Base-by-base conservation (phyloP, 2,888 invertebrate species). In the Euplagia quadripunctaria region DNA sequence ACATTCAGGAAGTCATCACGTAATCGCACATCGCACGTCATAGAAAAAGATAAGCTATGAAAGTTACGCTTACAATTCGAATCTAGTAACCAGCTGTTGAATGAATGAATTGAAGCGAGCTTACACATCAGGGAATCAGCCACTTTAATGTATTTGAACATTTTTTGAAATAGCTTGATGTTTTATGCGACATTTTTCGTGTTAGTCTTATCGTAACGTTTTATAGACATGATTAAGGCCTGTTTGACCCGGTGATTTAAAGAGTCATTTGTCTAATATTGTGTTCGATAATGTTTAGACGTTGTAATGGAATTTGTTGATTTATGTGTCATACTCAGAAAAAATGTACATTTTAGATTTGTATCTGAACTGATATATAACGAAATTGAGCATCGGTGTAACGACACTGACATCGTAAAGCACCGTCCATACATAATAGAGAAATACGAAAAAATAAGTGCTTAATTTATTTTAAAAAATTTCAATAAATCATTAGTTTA, bases 131-230 rank as follows among this genome's bases (percentile, higher is more conserved):
- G 0, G 43, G 42, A 67, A 70, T n/a, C 67, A 63, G n/a, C 63
- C 69, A 17, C 65, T 74, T 70, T 83, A 82, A 83, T 82, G 85
- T 84, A 65, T 84, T 84, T 80, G 73, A 79, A 72, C 79, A 77
- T 75, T 83, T 83, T 80, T 72, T 77, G 77, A 75, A 84, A 83
- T 74, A 76, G 76, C 76, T 70, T 58, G 64, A 43, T 74, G 64
- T 58, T 72, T 82, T 76, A 76, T 71, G 51, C 42, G 67, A 65
- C 68, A 69, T 68, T 69, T 61, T 64, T 78, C 52, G 65, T 75
- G 72, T 70, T 74, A 68, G 61, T 73, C 72, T 52, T 67, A 61
- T 71, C 43, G 65, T 71, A 78, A 81, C 81, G 67, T 72, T 82
- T 79, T 83, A 83, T 75, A 68, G 71, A 9, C 49, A 69, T 77